Evolutionary conservation across 2,113 vertebrate genomes (phyloP).

Genomic region (Anthoscopus minutus): DNA sequence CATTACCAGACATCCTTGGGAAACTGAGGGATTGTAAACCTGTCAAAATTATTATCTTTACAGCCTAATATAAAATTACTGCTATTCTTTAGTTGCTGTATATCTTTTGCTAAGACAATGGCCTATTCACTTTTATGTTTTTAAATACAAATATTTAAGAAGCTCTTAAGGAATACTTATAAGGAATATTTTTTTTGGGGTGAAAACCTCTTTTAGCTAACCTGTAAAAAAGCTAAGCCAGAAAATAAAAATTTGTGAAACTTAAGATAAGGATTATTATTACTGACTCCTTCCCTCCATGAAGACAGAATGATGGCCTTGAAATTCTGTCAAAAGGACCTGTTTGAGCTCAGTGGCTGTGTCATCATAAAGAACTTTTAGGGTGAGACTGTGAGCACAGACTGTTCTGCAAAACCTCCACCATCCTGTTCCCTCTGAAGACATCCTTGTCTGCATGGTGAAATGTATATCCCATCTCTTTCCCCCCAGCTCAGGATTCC

Average conservation of each 20-base stretch:
- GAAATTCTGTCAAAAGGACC: background rate
- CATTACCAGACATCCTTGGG: background rate
- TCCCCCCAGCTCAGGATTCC: background rate
- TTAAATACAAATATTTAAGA: background rate
- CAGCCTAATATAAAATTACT: background rate
- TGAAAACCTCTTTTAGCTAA: background rate
- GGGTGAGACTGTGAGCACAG: background rate
- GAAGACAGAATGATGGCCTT: background rate
- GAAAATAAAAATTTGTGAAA: background rate
- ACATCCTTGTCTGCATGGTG: rapidly evolving
- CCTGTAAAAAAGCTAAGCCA: background rate
- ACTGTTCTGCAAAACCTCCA: background rate
- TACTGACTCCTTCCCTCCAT: background rate
- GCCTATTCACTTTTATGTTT: background rate
- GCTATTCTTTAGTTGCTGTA: background rate
- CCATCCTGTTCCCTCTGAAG: background rate
- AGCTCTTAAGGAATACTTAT: background rate
- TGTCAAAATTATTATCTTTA: conserved; percentile 12
- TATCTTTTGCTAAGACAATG: background rate
- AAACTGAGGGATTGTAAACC: background rate
- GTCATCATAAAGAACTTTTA: background rate
- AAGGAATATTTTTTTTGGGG: background rate
- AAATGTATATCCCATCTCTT: background rate
- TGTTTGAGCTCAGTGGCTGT: background rate
- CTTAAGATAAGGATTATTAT: background rate